Percentiles rank a stretch among this genome's conserved stretches.
Conservation (phyloP, 2,113 vertebrate species). For the Macrotis lagotis region DNA sequence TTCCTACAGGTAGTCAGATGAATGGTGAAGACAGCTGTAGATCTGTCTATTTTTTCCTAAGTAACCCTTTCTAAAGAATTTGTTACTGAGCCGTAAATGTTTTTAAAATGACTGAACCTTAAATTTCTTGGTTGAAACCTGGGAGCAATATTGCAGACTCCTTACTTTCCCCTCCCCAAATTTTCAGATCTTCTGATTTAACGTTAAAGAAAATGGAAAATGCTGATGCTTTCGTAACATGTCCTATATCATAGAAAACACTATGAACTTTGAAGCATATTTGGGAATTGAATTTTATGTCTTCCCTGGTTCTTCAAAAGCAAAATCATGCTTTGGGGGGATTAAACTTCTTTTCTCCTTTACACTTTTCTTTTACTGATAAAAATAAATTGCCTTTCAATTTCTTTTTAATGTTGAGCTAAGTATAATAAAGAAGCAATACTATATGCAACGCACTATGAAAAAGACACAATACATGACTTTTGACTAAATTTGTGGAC, state of each 20-base stretch:
- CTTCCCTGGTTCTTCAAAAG: not conserved
- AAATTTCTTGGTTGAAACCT: conserved; percentile 5
- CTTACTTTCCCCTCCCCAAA: not conserved
- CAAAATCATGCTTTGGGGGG: not conserved
- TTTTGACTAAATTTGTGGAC: not conserved
- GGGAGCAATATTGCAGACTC: not conserved
- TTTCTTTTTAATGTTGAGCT: conserved; percentile 16
- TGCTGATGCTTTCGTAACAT: not conserved
- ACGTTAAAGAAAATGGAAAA: not conserved
- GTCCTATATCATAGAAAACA: not conserved
- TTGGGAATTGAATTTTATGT: conserved; percentile 16
- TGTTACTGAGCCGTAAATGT: conserved; percentile 33
- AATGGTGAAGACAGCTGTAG: not conserved
- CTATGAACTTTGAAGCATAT: not conserved
- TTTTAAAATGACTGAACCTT: conserved; percentile 1
- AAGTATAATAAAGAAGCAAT: not conserved
- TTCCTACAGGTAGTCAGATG: conserved; percentile 39
- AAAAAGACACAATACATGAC: not conserved
- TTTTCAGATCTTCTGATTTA: not conserved
- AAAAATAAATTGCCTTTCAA: not conserved
- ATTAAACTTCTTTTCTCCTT: not conserved
- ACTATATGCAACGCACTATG: not conserved
- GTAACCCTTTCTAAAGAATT: conserved; percentile 56
- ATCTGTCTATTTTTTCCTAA: conserved; percentile 45
- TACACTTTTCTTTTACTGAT: conserved; percentile 4